Base-by-base conservation (phyloP, 2,888 invertebrate genomes). In the Cheilosia urbana region DNA sequence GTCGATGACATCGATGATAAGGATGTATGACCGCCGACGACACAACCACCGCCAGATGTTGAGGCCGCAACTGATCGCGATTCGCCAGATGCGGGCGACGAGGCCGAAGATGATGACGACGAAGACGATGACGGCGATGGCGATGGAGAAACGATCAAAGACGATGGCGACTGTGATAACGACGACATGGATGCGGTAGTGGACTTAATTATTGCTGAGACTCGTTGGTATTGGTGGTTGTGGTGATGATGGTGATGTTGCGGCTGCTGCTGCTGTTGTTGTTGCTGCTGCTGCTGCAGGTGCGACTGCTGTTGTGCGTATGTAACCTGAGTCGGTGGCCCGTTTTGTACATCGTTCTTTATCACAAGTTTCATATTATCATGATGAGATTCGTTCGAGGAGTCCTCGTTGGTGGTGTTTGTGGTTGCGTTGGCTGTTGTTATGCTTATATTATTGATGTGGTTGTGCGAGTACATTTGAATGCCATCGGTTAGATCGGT, bases 311-410 rank as follows among this genome's bases (percentile, higher is more conserved):
- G 88, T 88, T 91, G 91, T 91, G 80, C 91, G 91, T 87, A 91
- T 91, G 87, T 91, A 91, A 81, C 91, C 91, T 88, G 91, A 91
- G 87, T 87, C 78, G 87, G 88, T 82, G 89, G 88, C 87, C 90
- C 90, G 76, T 90, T 90, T 84, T 90, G 90, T 90, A 91, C 89
- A 75, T 91, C 92, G 82, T 91, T 92, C 84, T 92, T 91, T 55
- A 92, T 90, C 88, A 91, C 91, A 89, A 92, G 89, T 58, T 89
- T 89, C 83, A 91, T 87, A 76, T 81, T 81, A 85, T 77, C 87
- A 73, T 77, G 77, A 69, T 77, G 77, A 83, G 91, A 91, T 68
- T 90, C 90, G 81, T 90, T 90, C 21, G 92, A 91, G 75, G 91
- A 91, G 75, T 91, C 91, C 88, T 91, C 91, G 87, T 89, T 91